These are phyloP conservation scores for Antheraea pernyi DNA, from an alignment of 1,140 invertebrate species.

Conservation along the genomic window DNA sequence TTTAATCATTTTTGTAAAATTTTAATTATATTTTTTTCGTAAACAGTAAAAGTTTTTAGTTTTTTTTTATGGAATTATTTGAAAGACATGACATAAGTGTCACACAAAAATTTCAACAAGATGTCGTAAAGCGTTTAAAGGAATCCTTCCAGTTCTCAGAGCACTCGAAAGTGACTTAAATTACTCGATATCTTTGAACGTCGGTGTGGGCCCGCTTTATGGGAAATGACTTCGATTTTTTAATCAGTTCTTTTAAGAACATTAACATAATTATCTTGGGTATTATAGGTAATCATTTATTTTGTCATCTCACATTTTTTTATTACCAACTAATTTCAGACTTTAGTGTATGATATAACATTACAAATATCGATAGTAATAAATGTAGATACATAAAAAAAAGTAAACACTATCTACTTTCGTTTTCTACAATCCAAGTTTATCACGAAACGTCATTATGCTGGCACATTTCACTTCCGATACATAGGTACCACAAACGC, in stretches of 20 bases:
- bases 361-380: too few species aligned
- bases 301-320: too few species aligned
- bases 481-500: conserved; percentile 10
- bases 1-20: neutral
- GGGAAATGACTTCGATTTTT: neutral
- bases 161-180: neutral
- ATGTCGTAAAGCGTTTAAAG: too few species aligned
- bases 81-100: too few species aligned
- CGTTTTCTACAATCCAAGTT: neutral
- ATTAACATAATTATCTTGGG: neutral
- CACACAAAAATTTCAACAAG: neutral
- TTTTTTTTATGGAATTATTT: too few species aligned
- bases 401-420: conserved; percentile 2
- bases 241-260: neutral
- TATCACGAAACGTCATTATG: conserved; percentile 27
- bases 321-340: too few species aligned
- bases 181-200: neutral
- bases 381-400: too few species aligned
- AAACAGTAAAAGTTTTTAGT: too few species aligned
- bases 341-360: too few species aligned
- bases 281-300: neutral
- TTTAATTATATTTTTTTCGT: neutral
- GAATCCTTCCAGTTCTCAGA: too few species aligned
- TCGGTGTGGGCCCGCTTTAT: neutral
- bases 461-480: conserved; percentile 17